Base-by-base conservation (phyloP, 1,140 invertebrate species). In the Bombus pyrosoma region DNA sequence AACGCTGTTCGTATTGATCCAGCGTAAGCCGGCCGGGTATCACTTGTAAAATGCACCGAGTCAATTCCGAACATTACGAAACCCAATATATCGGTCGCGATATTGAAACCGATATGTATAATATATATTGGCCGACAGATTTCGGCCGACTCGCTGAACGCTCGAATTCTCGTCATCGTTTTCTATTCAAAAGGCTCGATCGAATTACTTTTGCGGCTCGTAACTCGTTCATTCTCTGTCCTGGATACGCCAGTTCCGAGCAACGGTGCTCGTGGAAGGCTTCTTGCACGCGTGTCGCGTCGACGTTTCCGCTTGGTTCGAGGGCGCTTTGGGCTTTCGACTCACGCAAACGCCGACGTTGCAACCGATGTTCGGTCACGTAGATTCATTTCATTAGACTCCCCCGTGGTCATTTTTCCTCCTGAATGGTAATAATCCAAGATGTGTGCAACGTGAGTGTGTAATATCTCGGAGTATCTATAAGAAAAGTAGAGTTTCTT, bases 341-440 rank as follows among this genome's bases (percentile, higher is more conserved):
- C 81, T 91, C 91, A 91, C 91, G 91, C 78, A 91, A 80, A 43
- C 64, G 62, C 41, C 73, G 57, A 79, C 64, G 39, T 57, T 73
- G 69, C 57, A 86, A 83, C n/a, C 25, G 68, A 28, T 57, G 66
- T 57, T 69, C 39, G 71, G 85, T 91, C 89, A 91, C 91, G 91
- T 90, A 87, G 43, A 18, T 34, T 47, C 75, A 86, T 90, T 91
- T 86, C 84, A 87, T 92, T 90, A 92, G 87, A 84, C 9, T 12
- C 83, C 85, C 76, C 89, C 86, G 74, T 59, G 41, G 81, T 74
- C 73, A 73, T 81, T 83, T 86, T 81, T 85, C 87, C 13, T 28
- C 18, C 18, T 37, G 10, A 47, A 34, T 39, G 47, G 8, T 22
- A 9, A 76, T 28, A 34, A 28, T 37, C 22, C 12, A 64, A 5